Base-by-base conservation (phyloP, 2,797 vertebrate species). In the Tachyglossus aculeatus region DNA sequence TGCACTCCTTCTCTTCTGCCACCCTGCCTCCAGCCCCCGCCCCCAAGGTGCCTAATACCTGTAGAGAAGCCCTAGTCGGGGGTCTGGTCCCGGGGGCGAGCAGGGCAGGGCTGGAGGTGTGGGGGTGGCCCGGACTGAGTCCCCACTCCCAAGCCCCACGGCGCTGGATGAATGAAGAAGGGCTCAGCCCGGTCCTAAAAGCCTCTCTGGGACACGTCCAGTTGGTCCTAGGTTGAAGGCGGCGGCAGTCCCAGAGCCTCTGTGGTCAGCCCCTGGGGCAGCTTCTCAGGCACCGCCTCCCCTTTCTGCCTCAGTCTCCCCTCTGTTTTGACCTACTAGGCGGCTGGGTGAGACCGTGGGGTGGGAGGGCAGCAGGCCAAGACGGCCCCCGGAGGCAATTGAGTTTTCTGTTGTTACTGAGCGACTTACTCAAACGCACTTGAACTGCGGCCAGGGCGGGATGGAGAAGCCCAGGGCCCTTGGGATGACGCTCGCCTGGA, bases 351-450 rank as follows among this genome's bases (percentile, higher is more conserved):
- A n/a, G n/a, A n/a, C n/a, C n/a, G n/a, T n/a, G n/a, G 36, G 63
- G 71, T 67, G 71, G 76, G 63, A 64, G 63, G 66, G 65, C 77
- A 14, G 74, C 61, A 64, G 25, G 61, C 18, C 55, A n/a, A n/a
- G n/a, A 52, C 21, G 29, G 51, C 67, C 56, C 51, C 34, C 12
- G 21, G 59, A 51, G 10, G 39, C 54, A 18, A 27, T 16, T 47
- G 69, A 24, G 59, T 58, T 45, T 43, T 59, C 51, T 57, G 39
- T 72, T 6, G 2, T 38, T 40, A 66, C 67, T 25, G 73, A 71
- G 45, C 59, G 66, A 32, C 64, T 65, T 53, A 64, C 56, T 81
- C 54, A 73, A 74, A 79, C 43, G 78, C 72, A 72, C 88, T 74
- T 88, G 81, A 72, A 62, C 44, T 55, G 22, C 64, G 57, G 59